Percentiles rank a stretch among this genome's conserved stretches.
Conservation (phyloP, 2,797 vertebrate species). For the Semaprochilodus insignis region DNA sequence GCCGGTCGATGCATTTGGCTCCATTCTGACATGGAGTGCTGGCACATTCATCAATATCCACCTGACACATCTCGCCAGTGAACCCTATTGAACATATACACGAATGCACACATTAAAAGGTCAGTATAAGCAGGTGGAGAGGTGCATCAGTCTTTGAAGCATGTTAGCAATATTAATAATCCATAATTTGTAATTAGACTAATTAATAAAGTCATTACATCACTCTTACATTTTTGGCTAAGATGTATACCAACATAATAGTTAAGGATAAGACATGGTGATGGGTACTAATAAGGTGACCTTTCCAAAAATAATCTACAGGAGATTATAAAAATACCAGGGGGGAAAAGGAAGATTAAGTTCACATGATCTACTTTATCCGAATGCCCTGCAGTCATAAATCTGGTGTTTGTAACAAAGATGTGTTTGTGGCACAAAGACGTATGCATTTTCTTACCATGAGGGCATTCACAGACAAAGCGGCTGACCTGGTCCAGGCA, state of each 20-base stretch:
- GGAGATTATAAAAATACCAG: no score
- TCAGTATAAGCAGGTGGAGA: no score
- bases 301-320: no score
- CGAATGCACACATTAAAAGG: neutral
- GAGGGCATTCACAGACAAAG: constrained; percentile 90
- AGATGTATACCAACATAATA: no score
- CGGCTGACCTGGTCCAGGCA: constrained; percentile 90
- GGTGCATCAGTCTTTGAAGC: no score
- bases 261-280: no score
- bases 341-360: neutral
- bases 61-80: constrained; percentile 82
- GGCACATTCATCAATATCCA: constrained; percentile 84
- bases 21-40: constrained; percentile 85
- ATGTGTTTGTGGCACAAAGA: neutral
- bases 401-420: neutral
- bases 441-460: constrained; percentile 77
- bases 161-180: no score
- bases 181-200: no score
- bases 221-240: no score
- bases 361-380: neutral
- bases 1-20: constrained; percentile 83
- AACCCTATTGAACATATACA: constrained; percentile 74
- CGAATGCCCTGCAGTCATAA: neutral
- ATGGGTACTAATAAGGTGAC: no score
- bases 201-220: no score